These are phyloP conservation scores for Rhingia rostrata DNA, from an alignment of 2,888 invertebrate genomes.

Conservation along the genomic window DNA sequence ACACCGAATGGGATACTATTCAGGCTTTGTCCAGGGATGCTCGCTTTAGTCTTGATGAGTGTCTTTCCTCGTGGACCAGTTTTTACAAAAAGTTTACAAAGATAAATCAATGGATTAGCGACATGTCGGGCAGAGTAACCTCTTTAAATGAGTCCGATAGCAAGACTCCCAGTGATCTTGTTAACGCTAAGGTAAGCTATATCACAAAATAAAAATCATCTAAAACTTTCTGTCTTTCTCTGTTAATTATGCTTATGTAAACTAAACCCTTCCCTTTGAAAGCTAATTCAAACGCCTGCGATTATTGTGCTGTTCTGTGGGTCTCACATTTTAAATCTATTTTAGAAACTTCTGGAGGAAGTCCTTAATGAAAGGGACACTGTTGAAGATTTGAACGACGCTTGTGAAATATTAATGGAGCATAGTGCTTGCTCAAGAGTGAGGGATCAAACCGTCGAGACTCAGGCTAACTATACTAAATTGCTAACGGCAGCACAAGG, in stretches of 20 bases:
- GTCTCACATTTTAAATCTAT: conserved; percentile 22
- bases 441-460: conserved; percentile 92
- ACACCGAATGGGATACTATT: conserved; percentile 91
- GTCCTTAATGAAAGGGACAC: conserved; percentile 89
- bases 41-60: conserved; percentile 89
- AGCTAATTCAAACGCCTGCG: conserved; percentile 25
- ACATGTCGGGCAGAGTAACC: conserved; percentile 87
- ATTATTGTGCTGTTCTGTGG: conserved; percentile 12
- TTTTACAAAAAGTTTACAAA: conserved; percentile 89
- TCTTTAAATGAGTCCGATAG: conserved; percentile 88
- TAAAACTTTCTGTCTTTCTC: conserved; percentile 6
- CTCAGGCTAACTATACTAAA: conserved; percentile 92
- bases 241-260: conserved; percentile 10
- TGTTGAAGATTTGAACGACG: conserved; percentile 92
- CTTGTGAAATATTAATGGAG: conserved; percentile 94
- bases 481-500: conserved; percentile 91
- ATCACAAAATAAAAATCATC: conserved; percentile 28
- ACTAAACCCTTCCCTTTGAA: conserved; percentile 13
- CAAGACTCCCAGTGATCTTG: conserved; percentile 90
- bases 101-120: conserved; percentile 90
- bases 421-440: conserved; percentile 93
- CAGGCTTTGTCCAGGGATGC: conserved; percentile 90
- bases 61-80: conserved; percentile 91
- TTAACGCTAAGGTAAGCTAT: conserved; percentile 87
- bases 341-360: conserved; percentile 87